These are phyloP conservation scores for Agrotis segetum DNA, from an alignment of 2,888 invertebrate genomes.

Conservation along the genomic window DNA sequence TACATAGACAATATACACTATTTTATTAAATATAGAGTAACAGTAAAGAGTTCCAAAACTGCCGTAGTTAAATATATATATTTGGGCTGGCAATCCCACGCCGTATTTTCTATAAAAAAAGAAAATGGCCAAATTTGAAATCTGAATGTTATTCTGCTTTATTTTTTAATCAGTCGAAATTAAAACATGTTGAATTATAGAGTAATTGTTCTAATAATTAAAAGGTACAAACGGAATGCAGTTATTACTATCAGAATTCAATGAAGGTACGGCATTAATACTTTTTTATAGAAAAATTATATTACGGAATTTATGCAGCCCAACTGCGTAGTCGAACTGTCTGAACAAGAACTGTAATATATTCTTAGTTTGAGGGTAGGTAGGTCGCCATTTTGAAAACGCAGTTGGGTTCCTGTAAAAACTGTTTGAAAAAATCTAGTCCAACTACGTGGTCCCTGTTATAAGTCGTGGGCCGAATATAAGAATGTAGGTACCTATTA, in stretches of 20 bases:
- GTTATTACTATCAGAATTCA: conserved; percentile 29
- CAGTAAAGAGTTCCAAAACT: conserved; percentile 61
- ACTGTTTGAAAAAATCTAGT: conserved; percentile 59
- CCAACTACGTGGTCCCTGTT: conserved; percentile 74
- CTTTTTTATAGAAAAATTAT: conserved; percentile 52
- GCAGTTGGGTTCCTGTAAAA: conserved; percentile 29
- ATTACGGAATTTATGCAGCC: conserved; percentile 22
- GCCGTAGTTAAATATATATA: conserved; percentile 44
- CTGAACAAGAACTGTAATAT: background rate
- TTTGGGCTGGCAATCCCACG: conserved; percentile 39
- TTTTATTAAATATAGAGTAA: conserved; percentile 39
- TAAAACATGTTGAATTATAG: conserved; percentile 19
- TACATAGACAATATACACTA: conserved; percentile 39
- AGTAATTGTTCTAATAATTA: conserved; percentile 30
- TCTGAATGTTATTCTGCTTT: conserved; percentile 33
- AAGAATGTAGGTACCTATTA: conserved; percentile 16
- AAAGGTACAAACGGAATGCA: conserved; percentile 55
- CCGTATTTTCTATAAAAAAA: conserved; percentile 33
- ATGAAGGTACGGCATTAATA: conserved; percentile 41
- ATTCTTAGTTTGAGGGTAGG: background rate
- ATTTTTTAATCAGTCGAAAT: conserved; percentile 51
- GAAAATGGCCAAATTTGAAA: conserved; percentile 22
- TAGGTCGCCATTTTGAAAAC: background rate
- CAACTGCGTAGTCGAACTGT: conserved; percentile 19
- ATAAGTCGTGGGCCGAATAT: conserved; percentile 46